Percentiles rank a stretch among this genome's conserved stretches.
These are phyloP conservation scores for Onychostoma macrolepis DNA, from an alignment of 2,113 vertebrate species.

Conservation along the genomic window DNA sequence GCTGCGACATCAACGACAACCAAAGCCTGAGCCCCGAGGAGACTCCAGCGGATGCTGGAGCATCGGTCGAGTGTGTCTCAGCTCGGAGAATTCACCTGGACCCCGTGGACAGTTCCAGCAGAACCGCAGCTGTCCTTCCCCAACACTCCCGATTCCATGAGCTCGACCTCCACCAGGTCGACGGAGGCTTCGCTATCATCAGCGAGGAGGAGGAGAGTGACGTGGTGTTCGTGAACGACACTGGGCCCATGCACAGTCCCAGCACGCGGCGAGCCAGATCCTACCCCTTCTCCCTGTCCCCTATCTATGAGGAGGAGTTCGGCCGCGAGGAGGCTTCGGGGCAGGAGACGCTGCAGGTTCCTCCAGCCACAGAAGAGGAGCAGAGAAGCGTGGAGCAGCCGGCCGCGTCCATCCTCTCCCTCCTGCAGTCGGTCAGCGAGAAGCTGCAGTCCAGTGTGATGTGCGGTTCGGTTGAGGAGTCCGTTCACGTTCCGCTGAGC, in stretches of 20 bases:
- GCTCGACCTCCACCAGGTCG: conserved; percentile 37
- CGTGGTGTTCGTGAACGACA: conserved; percentile 62
- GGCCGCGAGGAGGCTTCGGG: conserved; percentile 46
- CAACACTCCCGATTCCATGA: conserved; percentile 28
- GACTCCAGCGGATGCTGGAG: background rate
- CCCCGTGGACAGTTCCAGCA: background rate
- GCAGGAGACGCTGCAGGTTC: conserved; percentile 53
- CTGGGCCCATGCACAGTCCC: conserved; percentile 54
- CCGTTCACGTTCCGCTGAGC: conserved; percentile 40
- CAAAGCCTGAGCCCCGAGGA: conserved; percentile 26
- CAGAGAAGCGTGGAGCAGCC: conserved; percentile 58
- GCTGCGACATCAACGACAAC: conserved; percentile 30
- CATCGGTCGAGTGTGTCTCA: background rate
- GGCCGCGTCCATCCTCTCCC: conserved; percentile 60
- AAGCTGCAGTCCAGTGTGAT: conserved; percentile 60
- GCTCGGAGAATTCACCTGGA: conserved; percentile 35
- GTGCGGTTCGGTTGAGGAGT: conserved; percentile 15
- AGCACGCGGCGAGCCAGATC: conserved; percentile 45
- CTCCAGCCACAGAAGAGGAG: conserved; percentile 55
- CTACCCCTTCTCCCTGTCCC: conserved; percentile 67
- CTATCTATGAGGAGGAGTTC: conserved; percentile 64
- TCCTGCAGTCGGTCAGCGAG: conserved; percentile 65
- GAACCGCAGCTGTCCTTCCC: background rate
- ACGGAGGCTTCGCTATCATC: conserved; percentile 53
- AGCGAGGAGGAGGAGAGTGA: conserved; percentile 63